Percentiles rank a stretch among this genome's conserved stretches.
These are phyloP conservation scores for Onychomys arenicola DNA, from an alignment of 2,797 vertebrate genomes.

Conservation along the genomic window DNA sequence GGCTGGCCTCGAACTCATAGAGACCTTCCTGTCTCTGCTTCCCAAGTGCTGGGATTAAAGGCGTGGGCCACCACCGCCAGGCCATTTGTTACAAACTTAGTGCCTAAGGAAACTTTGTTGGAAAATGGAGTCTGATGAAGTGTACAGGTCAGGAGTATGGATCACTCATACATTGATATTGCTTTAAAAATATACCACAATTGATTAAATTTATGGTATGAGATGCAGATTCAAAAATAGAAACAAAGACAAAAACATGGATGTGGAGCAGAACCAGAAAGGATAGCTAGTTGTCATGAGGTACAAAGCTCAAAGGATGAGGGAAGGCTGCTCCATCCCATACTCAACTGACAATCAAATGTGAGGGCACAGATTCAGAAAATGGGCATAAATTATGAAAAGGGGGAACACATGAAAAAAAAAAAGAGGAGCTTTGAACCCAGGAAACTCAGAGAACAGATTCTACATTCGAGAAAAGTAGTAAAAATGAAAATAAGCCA, in stretches of 20 bases:
- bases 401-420: background rate
- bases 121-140: background rate
- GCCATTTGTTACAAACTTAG: background rate
- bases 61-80: no score
- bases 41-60: no score
- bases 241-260: background rate
- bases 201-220: background rate
- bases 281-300: background rate
- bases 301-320: background rate
- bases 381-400: background rate
- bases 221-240: background rate
- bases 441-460: background rate
- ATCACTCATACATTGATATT: background rate
- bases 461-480: background rate
- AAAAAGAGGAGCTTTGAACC: background rate
- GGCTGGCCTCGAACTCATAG: no score
- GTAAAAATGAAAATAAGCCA: background rate
- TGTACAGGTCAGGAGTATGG: background rate
- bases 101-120: no score
- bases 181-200: background rate
- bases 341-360: constrained; percentile 16
- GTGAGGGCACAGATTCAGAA: background rate
- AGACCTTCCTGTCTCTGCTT: no score
- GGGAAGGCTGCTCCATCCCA: background rate
- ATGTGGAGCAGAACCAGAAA: background rate